Evolutionary conservation across 2,797 vertebrate species (phyloP), one percentile per base, ranked within the genome.

Genomic region (Acrossocheilus fasciatus): DNA sequence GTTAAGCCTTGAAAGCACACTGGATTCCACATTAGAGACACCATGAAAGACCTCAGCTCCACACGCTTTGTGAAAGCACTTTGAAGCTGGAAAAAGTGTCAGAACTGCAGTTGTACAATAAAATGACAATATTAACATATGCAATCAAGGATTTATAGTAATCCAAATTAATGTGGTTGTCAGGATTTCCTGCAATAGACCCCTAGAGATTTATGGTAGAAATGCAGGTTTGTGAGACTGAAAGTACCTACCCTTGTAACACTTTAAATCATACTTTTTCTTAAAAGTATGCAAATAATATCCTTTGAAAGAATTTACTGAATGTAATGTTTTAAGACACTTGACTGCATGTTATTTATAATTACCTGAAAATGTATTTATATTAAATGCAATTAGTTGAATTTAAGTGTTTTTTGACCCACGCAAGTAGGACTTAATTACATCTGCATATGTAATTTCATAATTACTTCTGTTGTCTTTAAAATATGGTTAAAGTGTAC

Each of bases 21-120:
- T 62, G 87, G 87, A 93, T 89, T 92, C 89, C 82, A 89, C 87
- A 88, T 92, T 92, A 90, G 87, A 89, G 90, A 89, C 85, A 72
- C 36, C n/a, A 80, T 39, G 66, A 52, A 39, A 18, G 23, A 73
- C 2, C 12, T 36, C 82, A 69, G 20, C 34, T 69, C 11, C 18
- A 17, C 79, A 23, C 5, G 2, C 59, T 66, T 66, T 66, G 26
- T 66, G 14, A 17, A 66, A 66, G 14, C 62, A 34, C 30, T 30
- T 20, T 83, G n/a, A 70, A 72, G 12, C 66, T 52, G 18, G 5
- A 41, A 47, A 6, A 18, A 52, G 4, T n/a, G 41, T 66, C 59
- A 23, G 26, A 59, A 30, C 23, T 64, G 20, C 64, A 45, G 57
- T 30, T 1, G 0, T 10, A 39, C 11, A 70, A 39, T 62, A 70